Evolutionary conservation across 37 sponge, comb jelly and placozoan genomes (phyloP), one percentile per base, ranked within the genome.

Genomic region (Mnemiopsis leidyi): DNA sequence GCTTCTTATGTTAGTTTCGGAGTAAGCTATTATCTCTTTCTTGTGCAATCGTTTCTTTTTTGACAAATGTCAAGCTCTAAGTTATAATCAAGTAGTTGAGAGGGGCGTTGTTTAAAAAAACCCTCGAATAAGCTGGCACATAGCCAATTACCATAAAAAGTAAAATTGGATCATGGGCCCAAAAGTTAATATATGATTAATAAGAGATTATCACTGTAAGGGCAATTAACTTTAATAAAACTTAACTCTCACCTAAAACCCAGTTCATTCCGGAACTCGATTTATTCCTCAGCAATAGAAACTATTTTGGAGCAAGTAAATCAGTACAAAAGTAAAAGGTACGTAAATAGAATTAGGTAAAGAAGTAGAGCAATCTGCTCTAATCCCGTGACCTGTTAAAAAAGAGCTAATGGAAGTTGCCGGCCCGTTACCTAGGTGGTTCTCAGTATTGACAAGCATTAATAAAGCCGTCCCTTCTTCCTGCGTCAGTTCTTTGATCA

Each of bases 1-100:
- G 90, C 30, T 38, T n/a, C 3, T 23, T 40, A 29, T 85, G 90
- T 28, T 85, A 85, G n/a, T n/a, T n/a, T n/a, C n/a, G n/a, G n/a
- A n/a, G n/a, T n/a, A 79, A 5, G 73, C 13, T 48, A 13, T 48
- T 48, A 13, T 5, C 5, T 13, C 13, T 48, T 48, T 18, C 61
- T 48, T 5, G 61, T 48, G 61, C 9, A 13, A n/a, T n/a, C n/a
- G n/a, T n/a, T n/a, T n/a, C n/a, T n/a, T n/a, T n/a, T n/a, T n/a
- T n/a, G n/a, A n/a, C n/a, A n/a, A n/a, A n/a, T n/a, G n/a, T n/a
- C n/a, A n/a, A n/a, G n/a, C n/a, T n/a, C n/a, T n/a, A n/a, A n/a
- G n/a, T n/a, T n/a, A n/a, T n/a, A n/a, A n/a, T n/a, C n/a, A n/a
- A n/a, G n/a, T n/a, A n/a, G n/a, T n/a, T n/a, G n/a, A n/a, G n/a